Conservation (phyloP, 2,113 vertebrate species). For the Siniperca knerii region DNA sequence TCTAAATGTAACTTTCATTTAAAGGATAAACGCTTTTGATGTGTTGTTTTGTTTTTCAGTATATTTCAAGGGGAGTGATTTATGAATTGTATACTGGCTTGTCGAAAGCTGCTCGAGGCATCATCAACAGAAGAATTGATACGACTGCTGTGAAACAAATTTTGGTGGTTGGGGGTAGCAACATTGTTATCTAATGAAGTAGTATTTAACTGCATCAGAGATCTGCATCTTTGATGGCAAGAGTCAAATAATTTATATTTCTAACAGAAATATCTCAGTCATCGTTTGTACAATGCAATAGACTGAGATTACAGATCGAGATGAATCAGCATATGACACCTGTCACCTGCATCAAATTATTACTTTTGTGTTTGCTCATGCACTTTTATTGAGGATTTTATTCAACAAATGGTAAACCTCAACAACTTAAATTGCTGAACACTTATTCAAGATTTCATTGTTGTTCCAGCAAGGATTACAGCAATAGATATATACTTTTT, state of each 20-base stretch:
- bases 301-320: not conserved
- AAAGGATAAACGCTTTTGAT: slow-evolving; percentile 26
- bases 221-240: slow-evolving; percentile 21
- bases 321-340: not conserved
- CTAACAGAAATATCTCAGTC: not conserved
- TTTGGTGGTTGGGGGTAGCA: not conserved
- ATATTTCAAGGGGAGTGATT: slow-evolving; percentile 11
- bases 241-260: slow-evolving; percentile 2
- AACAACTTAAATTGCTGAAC: not conserved
- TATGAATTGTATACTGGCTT: slow-evolving; percentile 25
- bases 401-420: not conserved
- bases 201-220: slow-evolving; percentile 24
- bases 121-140: slow-evolving; percentile 20
- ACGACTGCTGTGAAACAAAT: slow-evolving; percentile 2
- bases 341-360: not conserved
- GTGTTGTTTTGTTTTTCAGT: slow-evolving; percentile 18
- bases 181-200: slow-evolving; percentile 1
- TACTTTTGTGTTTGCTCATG: not conserved
- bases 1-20: not conserved
- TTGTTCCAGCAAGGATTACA: not conserved
- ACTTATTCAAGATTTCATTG: not conserved
- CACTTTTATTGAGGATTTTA: not conserved
- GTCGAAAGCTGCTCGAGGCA: slow-evolving; percentile 16
- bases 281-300: not conserved
- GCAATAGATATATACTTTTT: not conserved